phyloP scores from a whole-genome alignment of 92 coral and sea anemone genomes.

The Palythoa grandis region DNA sequence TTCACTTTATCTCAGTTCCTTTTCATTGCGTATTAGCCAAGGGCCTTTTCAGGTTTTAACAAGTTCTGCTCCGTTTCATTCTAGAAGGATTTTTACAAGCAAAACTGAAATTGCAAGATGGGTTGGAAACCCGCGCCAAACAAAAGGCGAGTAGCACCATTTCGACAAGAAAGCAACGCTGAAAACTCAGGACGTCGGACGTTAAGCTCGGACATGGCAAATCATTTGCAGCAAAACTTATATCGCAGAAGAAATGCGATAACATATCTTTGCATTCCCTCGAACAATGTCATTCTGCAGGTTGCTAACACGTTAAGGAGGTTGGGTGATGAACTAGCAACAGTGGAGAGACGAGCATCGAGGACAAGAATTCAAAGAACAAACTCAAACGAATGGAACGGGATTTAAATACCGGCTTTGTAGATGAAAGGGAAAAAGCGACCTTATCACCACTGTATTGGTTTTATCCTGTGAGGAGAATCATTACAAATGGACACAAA shows the following conservation, averaged over 20 bases:
- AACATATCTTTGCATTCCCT: constrained; percentile 30
- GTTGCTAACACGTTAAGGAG: constrained; percentile 55
- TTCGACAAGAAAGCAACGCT: background rate
- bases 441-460: background rate
- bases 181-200: background rate
- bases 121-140: constrained; percentile 36
- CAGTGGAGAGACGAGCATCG: constrained; percentile 49
- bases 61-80: background rate
- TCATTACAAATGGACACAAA: background rate
- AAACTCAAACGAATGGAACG: background rate
- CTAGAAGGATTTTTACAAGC: background rate
- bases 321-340: constrained; percentile 47
- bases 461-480: background rate
- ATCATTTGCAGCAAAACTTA: constrained; percentile 4
- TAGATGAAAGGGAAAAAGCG: background rate
- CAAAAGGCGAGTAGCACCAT: constrained; percentile 14
- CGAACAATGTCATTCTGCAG: constrained; percentile 24
- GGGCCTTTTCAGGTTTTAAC: background rate
- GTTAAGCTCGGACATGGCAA: background rate
- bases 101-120: background rate
- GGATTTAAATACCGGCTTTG: background rate
- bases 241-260: constrained; percentile 42
- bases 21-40: background rate
- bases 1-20: background rate
- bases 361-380: background rate